Evolutionary conservation across 2,888 invertebrate genomes (phyloP), one percentile per base, ranked within the genome.

Genomic region (Beris chalybata): DNA sequence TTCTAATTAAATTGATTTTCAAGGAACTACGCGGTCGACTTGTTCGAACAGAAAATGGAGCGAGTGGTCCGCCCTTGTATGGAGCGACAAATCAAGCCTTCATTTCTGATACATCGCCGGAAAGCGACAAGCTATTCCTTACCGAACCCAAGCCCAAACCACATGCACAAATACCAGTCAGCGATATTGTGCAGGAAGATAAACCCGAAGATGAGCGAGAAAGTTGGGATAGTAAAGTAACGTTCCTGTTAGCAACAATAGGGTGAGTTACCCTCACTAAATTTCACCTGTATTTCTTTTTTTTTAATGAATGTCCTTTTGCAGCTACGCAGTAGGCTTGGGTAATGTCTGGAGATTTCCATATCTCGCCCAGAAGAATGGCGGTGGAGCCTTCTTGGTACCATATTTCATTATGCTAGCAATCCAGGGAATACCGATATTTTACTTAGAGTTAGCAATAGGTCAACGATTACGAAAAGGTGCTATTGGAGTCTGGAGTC

Each of bases 261-360:
- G 94, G 94, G 65, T 81, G 70, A 71, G 73, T n/a, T 11, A 45
- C n/a, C 11, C 12, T 11, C 22, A 22, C 22, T 22, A 22, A 22
- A 22, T 22, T 22, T 22, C 22, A 2, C 22, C 3, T 43, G 12
- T 58, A 22, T 44, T 58, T 3, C 7, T 54, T 64, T 3, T 12
- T 54, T 64, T 43, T 12, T 31, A 64, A 64, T 29, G 22, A 15
- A 31, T 38, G 44, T n/a, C 9, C 44, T 44, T 52, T 71, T 69
- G 4, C 63, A 81, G 83, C 5, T 95, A 95, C 74, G 96, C 96
- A 5, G 96, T 96, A 2, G 96, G 96, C 0, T 83, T 96, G 50
- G 96, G 96, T 5, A 96, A 96, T 76, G 95, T 95, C 1, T 96
- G 96, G 96, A 85, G 96, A 72, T 96, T 96, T 80, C 96, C 96